Evolutionary conservation across 92 coral and sea anemone genomes (phyloP).

Genomic region (Scolanthus callimorphus): DNA sequence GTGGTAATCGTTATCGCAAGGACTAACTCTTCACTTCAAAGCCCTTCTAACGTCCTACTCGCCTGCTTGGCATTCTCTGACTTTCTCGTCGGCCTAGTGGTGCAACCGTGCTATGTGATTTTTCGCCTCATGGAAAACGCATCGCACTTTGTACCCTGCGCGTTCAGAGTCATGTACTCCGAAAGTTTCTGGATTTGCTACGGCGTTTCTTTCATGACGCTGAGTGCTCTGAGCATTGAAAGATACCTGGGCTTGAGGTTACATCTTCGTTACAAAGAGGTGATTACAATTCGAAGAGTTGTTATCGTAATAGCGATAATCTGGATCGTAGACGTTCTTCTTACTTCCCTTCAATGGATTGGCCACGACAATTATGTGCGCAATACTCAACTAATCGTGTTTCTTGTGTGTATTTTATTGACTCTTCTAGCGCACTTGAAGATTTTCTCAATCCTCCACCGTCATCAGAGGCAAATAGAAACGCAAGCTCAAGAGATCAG

Average conservation of each 20-base stretch:
- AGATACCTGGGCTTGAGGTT: constrained; percentile 51
- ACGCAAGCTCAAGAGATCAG: not conserved
- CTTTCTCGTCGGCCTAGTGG: constrained; percentile 58
- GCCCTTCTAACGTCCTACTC: constrained; percentile 57
- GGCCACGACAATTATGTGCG: constrained; percentile 15
- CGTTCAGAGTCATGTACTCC: constrained; percentile 50
- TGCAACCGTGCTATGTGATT: constrained; percentile 64
- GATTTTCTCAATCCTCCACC: constrained; percentile 34
- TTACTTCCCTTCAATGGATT: constrained; percentile 56
- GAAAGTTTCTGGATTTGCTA: constrained; percentile 73
- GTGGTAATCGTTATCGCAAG: constrained; percentile 42
- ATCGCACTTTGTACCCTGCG: constrained; percentile 45
- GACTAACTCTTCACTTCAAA: constrained; percentile 31
- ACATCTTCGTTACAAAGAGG: constrained; percentile 53
- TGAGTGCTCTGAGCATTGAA: constrained; percentile 85
- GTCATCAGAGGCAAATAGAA: constrained; percentile 53
- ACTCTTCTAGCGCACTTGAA: constrained; percentile 41
- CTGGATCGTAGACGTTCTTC: constrained; percentile 42
- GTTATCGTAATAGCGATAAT: constrained; percentile 16
- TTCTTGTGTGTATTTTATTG: constrained; percentile 31
- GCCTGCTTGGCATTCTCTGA: constrained; percentile 73
- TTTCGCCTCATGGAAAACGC: constrained; percentile 49
- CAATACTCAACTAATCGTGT: constrained; percentile 23
- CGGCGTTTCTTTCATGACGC: constrained; percentile 63
- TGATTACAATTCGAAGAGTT: constrained; percentile 45